These are phyloP conservation scores for Carlito syrichta DNA, from an alignment of 2,113 vertebrate species.

Conservation along the genomic window DNA sequence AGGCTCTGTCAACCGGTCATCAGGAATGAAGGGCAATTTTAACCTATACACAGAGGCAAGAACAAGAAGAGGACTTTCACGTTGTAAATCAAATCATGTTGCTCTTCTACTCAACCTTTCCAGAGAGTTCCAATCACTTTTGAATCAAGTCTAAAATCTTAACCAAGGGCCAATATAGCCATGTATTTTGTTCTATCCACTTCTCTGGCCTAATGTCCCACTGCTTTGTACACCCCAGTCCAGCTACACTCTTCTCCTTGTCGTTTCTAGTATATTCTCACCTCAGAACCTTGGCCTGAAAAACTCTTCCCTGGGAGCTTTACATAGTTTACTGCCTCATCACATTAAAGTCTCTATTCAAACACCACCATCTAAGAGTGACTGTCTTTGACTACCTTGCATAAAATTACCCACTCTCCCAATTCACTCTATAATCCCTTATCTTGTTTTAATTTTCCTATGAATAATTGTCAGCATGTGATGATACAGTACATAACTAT, in stretches of 20 bases:
- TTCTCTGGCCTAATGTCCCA: neutral
- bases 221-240: neutral
- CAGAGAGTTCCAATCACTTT: neutral
- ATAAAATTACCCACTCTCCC: neutral
- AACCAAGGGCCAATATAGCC: neutral
- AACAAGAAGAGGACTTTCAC: neutral
- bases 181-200: neutral
- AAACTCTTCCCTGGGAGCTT: neutral
- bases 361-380: neutral
- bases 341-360: neutral
- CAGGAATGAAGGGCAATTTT: neutral
- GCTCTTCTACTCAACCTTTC: neutral
- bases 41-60: neutral
- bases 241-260: neutral
- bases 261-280: neutral
- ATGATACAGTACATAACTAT: neutral
- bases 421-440: neutral
- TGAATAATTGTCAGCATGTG: neutral
- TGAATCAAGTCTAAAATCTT: neutral
- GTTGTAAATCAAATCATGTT: neutral
- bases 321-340: neutral
- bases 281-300: neutral
- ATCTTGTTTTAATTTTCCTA: neutral
- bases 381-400: neutral
- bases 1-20: neutral